Conservation (phyloP, 2,797 vertebrate species). For the Smutsia gigantea region DNA sequence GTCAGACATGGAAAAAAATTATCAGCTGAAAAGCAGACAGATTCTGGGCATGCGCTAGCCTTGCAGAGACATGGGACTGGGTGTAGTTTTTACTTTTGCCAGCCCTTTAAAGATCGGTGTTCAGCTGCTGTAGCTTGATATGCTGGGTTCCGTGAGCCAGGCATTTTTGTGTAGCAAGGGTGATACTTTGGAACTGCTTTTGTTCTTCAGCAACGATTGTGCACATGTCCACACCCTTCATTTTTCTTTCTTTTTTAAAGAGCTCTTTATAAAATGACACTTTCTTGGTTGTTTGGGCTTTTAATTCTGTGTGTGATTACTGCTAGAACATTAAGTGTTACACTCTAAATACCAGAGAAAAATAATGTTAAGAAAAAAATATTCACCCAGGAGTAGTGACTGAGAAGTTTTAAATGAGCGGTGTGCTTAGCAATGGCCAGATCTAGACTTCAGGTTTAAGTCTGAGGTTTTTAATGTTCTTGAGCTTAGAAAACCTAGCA, state of each 20-base stretch:
- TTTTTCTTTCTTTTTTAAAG: constrained; percentile 3
- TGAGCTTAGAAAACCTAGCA: constrained; percentile 21
- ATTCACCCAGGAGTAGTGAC: background rate
- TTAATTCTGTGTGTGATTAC: constrained; percentile 10
- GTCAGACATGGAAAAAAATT: constrained; percentile 89
- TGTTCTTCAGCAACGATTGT: background rate
- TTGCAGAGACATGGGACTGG: background rate
- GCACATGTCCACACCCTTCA: background rate
- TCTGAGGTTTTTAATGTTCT: constrained; percentile 57
- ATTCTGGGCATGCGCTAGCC: constrained; percentile 93
- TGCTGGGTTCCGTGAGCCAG: background rate
- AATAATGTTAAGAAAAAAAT: constrained; percentile 7
- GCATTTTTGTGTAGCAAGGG: background rate
- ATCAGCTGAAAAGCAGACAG: constrained; percentile 91
- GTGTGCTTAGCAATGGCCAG: background rate
- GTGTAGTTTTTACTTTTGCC: background rate
- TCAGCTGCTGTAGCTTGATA: background rate
- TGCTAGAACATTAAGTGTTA: background rate
- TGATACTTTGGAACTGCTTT: background rate
- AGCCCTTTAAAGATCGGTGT: background rate
- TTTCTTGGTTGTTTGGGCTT: constrained; percentile 14
- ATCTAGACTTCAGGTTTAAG: constrained; percentile 1
- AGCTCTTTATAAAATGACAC: background rate
- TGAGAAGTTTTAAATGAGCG: background rate
- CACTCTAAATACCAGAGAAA: background rate